These are phyloP conservation scores for Acyrthosiphon pisum DNA, from an alignment of 1,140 invertebrate genomes.

Conservation along the genomic window DNA sequence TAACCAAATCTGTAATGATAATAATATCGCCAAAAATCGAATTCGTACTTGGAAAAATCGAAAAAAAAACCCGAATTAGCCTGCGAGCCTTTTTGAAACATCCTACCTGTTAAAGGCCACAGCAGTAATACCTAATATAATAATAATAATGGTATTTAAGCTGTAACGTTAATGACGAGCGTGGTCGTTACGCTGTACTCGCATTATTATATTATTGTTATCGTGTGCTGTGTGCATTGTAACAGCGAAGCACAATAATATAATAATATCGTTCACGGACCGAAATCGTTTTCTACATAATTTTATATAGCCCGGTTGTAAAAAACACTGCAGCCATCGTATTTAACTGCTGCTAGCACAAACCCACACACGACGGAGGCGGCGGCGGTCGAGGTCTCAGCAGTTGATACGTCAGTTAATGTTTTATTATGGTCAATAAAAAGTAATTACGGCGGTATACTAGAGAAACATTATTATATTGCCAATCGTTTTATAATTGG, in stretches of 20 bases:
- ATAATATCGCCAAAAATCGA: not conserved
- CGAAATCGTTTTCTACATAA: constrained; percentile 9
- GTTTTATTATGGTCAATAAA: constrained; percentile 27
- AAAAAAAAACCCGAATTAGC: not conserved
- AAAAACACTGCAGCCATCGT: not conserved
- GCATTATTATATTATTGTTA: not conserved
- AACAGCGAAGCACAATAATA: not conserved
- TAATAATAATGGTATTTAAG: not conserved
- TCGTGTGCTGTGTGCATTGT: not conserved
- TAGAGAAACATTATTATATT: not conserved
- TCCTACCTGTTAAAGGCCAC: not conserved
- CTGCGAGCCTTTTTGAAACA: not conserved
- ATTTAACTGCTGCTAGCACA: not conserved
- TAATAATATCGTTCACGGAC: not conserved
- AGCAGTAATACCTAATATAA: not conserved
- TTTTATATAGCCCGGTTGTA: not conserved
- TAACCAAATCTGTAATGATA: too few species aligned
- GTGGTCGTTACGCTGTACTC: not conserved
- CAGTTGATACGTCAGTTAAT: constrained; percentile 9
- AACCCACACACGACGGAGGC: not conserved
- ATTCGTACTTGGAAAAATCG: not conserved
- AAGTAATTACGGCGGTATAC: constrained; percentile 17
- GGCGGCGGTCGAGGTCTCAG: not conserved
- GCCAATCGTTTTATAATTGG: constrained; percentile 29
- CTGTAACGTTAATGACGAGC: not conserved